Percentiles rank a stretch among this genome's conserved stretches.
Evolutionary conservation across 2,113 vertebrate genomes (phyloP).

Genomic region (Blennius ocellaris): DNA sequence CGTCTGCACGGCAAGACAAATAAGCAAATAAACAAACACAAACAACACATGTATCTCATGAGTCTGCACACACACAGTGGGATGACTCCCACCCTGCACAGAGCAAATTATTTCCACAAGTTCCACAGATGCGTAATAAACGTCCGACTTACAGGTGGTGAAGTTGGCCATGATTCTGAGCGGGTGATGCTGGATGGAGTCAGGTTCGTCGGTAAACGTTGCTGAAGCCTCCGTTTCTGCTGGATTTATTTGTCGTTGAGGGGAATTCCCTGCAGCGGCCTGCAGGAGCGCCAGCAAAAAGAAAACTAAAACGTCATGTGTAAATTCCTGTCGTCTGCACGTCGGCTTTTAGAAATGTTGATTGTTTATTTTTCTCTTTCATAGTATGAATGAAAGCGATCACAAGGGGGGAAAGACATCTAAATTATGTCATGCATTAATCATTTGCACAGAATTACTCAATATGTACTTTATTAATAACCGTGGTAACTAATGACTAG

Average conservation of each 20-base stretch:
- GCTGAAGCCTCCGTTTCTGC: background rate
- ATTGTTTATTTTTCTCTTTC: constrained; percentile 11
- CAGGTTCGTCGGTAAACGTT: background rate
- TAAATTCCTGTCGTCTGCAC: constrained; percentile 26
- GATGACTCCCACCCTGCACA: too few relatives aligned
- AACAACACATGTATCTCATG: too few relatives aligned
- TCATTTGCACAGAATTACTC: too few relatives aligned
- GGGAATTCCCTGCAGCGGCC: constrained; percentile 41
- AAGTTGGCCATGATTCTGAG: constrained; percentile 48
- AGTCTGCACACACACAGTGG: too few relatives aligned
- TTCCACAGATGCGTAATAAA: too few relatives aligned
- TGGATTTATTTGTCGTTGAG: constrained; percentile 27
- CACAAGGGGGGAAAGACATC: background rate
- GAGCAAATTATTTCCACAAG: too few relatives aligned
- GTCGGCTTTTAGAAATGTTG: background rate
- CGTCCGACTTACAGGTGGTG: constrained; percentile 57
- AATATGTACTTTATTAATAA: too few relatives aligned
- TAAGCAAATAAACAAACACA: background rate
- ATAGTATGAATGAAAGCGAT: background rate
- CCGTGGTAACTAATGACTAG: too few relatives aligned
- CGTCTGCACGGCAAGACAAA: constrained; percentile 36
- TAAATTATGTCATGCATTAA: too few relatives aligned
- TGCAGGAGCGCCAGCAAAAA: constrained; percentile 17
- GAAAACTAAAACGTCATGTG: constrained; percentile 51
- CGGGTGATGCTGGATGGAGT: background rate